phyloP scores from a whole-genome alignment of 23 tunicate genomes.

The Diplosoma virens region DNA sequence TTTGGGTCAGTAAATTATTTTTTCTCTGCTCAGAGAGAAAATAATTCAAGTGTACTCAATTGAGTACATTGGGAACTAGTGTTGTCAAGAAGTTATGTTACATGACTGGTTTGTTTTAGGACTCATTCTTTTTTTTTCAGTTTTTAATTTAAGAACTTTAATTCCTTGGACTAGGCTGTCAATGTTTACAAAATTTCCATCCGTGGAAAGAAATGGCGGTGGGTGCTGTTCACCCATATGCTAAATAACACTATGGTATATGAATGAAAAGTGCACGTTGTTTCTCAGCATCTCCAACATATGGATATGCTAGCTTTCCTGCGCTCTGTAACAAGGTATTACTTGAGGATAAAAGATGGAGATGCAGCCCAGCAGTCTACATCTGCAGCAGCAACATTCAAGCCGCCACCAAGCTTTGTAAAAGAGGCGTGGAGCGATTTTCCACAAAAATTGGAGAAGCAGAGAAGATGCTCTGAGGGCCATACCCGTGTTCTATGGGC shows the following conservation, averaged over 20 bases:
- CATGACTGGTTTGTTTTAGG: too few species aligned
- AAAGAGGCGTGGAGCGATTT: background rate
- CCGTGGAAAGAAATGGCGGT: constrained; percentile 10
- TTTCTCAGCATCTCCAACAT: background rate
- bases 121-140: too few species aligned
- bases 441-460: background rate
- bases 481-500: background rate
- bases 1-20: too few species aligned
- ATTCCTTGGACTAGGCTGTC: background rate
- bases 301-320: background rate
- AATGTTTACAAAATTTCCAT: background rate
- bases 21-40: too few species aligned
- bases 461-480: background rate
- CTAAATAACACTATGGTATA: background rate
- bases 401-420: background rate
- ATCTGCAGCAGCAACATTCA: background rate
- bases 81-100: too few species aligned
- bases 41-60: too few species aligned
- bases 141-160: too few species aligned
- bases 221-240: background rate
- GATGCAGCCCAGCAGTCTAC: background rate
- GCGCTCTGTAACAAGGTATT: background rate
- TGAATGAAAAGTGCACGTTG: background rate
- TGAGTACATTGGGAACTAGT: too few species aligned
- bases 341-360: background rate